phyloP scores from a whole-genome alignment of 2,888 invertebrate species.

The Maniola hyperantus region DNA sequence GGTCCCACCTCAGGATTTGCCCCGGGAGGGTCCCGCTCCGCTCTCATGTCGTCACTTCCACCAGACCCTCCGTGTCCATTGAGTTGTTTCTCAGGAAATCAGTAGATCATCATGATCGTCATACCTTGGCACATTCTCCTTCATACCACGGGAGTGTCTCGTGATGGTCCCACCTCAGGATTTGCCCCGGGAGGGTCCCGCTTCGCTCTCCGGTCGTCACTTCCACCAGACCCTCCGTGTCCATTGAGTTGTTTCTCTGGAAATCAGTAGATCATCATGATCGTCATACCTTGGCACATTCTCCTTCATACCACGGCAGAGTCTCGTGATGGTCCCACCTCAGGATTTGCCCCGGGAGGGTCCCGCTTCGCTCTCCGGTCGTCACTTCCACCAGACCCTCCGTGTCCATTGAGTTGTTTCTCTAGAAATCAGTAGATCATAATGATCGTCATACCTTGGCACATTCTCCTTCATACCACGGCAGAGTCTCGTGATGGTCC shows the following conservation, averaged over 20 bases:
- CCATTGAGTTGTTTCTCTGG: slow-evolving; percentile 89
- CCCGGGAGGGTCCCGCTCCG: slow-evolving; percentile 85
- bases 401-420: slow-evolving; percentile 88
- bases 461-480: slow-evolving; percentile 69
- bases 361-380: slow-evolving; percentile 85
- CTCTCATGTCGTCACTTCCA: slow-evolving; percentile 89
- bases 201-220: slow-evolving; percentile 87
- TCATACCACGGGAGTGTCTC: slow-evolving; percentile 79
- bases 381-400: slow-evolving; percentile 91
- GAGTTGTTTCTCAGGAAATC: slow-evolving; percentile 90
- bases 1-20: slow-evolving; percentile 88
- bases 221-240: slow-evolving; percentile 89
- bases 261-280: slow-evolving; percentile 47
- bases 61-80: slow-evolving; percentile 86
- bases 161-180: slow-evolving; percentile 88
- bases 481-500: slow-evolving; percentile 85
- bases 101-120: too few species aligned
- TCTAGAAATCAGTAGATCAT: slow-evolving; percentile 68
- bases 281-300: slow-evolving; percentile 60
- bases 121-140: slow-evolving; percentile 66
- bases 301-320: slow-evolving; percentile 75
- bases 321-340: slow-evolving; percentile 87
- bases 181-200: slow-evolving; percentile 85
- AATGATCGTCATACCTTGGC: slow-evolving; percentile 52
- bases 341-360: slow-evolving; percentile 85